Percentiles rank a stretch among this genome's conserved stretches.
phyloP scores from a whole-genome alignment of 2,113 vertebrate genomes.

The Butorides virescens region DNA sequence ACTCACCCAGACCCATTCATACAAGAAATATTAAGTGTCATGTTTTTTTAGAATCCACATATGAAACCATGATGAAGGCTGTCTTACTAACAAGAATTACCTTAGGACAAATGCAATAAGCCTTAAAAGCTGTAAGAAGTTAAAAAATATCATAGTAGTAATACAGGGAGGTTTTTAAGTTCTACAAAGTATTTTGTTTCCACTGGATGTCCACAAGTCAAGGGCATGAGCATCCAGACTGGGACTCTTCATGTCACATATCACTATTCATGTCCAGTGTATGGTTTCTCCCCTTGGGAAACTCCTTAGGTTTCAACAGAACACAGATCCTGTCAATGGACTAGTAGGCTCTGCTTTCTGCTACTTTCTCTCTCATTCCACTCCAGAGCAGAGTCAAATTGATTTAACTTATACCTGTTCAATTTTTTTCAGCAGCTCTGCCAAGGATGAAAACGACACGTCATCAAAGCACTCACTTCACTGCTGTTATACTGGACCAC shows the following conservation, averaged over 20 bases:
- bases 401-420: background rate
- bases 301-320: background rate
- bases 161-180: background rate
- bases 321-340: too few relatives aligned
- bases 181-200: background rate
- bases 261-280: background rate
- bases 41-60: background rate
- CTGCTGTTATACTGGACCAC: rapidly evolving
- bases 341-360: background rate
- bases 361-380: background rate
- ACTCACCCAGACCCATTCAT: background rate
- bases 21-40: background rate
- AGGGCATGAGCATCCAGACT: background rate
- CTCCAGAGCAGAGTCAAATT: background rate
- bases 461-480: background rate
- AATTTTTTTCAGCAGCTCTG: background rate
- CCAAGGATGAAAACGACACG: background rate
- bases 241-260: background rate
- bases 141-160: background rate
- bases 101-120: background rate
- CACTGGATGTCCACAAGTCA: background rate
- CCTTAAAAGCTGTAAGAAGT: background rate
- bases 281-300: background rate
- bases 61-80: background rate
- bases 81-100: background rate